Evolutionary conservation across 2,113 vertebrate species (phyloP).

Genomic region (Eptesicus fuscus): DNA sequence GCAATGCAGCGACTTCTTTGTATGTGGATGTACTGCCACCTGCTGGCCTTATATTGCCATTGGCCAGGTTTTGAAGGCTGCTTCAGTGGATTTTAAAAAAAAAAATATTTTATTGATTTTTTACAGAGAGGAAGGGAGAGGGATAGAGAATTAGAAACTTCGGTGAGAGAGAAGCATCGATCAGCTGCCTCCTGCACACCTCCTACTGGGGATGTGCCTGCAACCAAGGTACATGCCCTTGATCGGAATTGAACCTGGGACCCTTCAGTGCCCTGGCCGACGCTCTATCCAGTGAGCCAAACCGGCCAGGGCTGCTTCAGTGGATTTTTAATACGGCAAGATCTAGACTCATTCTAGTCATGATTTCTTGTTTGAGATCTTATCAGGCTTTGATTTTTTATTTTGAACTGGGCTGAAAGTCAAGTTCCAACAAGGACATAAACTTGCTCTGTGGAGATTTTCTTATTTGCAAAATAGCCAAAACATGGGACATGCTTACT

Average conservation of each 20-base stretch:
- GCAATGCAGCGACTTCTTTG: not conserved
- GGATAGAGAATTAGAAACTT: too few relatives aligned
- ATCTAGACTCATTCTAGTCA: not conserved
- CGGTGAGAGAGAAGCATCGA: too few relatives aligned
- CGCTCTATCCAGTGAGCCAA: too few relatives aligned
- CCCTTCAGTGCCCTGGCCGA: too few relatives aligned
- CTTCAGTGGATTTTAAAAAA: not conserved
- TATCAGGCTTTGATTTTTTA: not conserved
- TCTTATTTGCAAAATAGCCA: not conserved
- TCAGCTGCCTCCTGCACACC: too few relatives aligned
- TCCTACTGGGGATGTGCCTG: too few relatives aligned
- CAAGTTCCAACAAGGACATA: not conserved
- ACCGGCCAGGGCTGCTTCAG: not conserved
- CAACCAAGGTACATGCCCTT: too few relatives aligned
- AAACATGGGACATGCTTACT: not conserved
- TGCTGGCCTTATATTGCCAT: not conserved
- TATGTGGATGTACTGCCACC: constrained; percentile 39
- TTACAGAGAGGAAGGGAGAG: too few relatives aligned
- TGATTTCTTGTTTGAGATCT: not conserved
- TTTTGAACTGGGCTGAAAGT: not conserved
- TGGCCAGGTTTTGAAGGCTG: not conserved
- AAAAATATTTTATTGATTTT: too few relatives aligned
- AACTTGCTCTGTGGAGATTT: not conserved
- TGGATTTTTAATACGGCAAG: not conserved
- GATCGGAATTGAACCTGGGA: too few relatives aligned